These are phyloP conservation scores for Chlorops oryzae DNA, from an alignment of 1,140 invertebrate species.

Conservation along the genomic window DNA sequence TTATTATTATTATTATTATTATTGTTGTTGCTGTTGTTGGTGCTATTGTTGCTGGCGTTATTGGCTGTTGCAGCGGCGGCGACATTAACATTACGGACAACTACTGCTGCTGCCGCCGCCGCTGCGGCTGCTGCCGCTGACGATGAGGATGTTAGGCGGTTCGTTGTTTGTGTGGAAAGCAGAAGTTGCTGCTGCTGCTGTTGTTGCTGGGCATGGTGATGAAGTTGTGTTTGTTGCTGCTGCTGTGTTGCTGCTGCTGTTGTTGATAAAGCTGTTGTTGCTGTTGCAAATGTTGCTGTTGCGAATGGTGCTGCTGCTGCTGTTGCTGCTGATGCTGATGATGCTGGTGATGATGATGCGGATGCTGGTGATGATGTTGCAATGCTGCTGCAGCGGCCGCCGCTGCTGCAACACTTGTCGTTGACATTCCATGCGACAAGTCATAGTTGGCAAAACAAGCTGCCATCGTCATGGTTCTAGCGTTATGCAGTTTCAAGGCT, in stretches of 20 bases:
- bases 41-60: not conserved
- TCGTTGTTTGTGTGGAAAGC: slow-evolving; percentile 9
- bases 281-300: slow-evolving; percentile 25
- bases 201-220: slow-evolving; percentile 19
- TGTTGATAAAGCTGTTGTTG: slow-evolving; percentile 34
- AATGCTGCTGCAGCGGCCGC: slow-evolving; percentile 20
- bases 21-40: too few relatives aligned
- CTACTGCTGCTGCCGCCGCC: not conserved
- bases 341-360: slow-evolving; percentile 28
- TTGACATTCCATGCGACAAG: slow-evolving; percentile 28
- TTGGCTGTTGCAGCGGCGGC: slow-evolving; percentile 4
- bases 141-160: too few relatives aligned
- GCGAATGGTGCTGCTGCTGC: slow-evolving; percentile 25
- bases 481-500: too few relatives aligned
- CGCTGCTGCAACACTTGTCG: slow-evolving; percentile 23
- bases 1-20: too few relatives aligned
- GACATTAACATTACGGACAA: not conserved
- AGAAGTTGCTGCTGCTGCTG: slow-evolving; percentile 10
- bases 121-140: slow-evolving; percentile 10
- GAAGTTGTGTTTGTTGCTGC: slow-evolving; percentile 30
- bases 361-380: slow-evolving; percentile 30
- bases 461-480: slow-evolving; percentile 45
- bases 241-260: slow-evolving; percentile 31
- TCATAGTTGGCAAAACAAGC: slow-evolving; percentile 47
- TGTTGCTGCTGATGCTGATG: slow-evolving; percentile 26